These are phyloP conservation scores for Scalopus aquaticus DNA, from an alignment of 2,113 vertebrate genomes.

Conservation along the genomic window DNA sequence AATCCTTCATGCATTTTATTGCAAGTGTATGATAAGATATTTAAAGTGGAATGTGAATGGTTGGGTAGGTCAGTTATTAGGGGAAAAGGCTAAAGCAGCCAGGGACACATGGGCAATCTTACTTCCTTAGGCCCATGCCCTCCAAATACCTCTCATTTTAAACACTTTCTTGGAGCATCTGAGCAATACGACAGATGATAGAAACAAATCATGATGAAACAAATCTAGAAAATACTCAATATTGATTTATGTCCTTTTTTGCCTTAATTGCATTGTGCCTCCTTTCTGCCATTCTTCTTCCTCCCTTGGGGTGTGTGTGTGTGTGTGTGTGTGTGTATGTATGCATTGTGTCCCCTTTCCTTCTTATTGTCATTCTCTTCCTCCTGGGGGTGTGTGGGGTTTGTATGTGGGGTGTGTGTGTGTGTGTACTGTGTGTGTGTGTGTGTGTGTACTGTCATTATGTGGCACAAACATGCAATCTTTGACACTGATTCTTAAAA, in stretches of 20 bases:
- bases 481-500: neutral
- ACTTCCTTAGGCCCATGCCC: neutral
- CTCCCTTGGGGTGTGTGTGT: too few relatives aligned
- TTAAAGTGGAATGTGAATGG: neutral
- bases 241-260: neutral
- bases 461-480: rapidly evolving
- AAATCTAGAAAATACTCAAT: neutral
- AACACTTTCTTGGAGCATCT: neutral
- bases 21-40: neutral
- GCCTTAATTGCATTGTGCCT: neutral
- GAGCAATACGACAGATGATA: neutral
- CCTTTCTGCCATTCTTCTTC: neutral
- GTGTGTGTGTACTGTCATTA: neutral
- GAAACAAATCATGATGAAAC: neutral
- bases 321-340: neutral
- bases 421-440: neutral
- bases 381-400: too few relatives aligned
- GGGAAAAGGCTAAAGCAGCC: neutral
- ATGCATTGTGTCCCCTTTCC: too few relatives aligned
- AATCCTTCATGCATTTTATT: neutral
- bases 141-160: neutral
- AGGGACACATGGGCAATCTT: neutral
- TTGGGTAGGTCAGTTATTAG: neutral
- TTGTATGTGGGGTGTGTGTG: too few relatives aligned
- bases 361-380: neutral